phyloP scores from a whole-genome alignment of 2,797 vertebrate species.

The Cacajao melanocephalus region DNA sequence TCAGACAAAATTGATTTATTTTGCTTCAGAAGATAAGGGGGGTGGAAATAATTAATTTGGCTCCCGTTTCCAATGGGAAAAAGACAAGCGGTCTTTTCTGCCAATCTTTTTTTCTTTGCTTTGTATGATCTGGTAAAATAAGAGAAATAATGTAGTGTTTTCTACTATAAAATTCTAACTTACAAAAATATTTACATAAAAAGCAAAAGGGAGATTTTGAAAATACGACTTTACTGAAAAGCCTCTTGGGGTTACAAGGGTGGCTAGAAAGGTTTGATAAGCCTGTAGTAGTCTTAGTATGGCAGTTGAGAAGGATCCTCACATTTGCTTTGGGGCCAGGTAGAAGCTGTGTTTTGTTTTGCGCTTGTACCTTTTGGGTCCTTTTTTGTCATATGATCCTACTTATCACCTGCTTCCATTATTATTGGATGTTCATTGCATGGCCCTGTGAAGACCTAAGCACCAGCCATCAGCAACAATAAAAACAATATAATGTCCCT shows the following conservation, averaged over 20 bases:
- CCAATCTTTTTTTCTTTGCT: not conserved
- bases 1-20: constrained; percentile 47
- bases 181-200: constrained; percentile 1
- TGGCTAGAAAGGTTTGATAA: too few relatives aligned
- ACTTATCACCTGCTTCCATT: not conserved
- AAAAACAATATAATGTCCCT: not conserved
- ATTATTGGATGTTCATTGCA: not conserved
- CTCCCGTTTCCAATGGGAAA: not conserved
- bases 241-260: not conserved
- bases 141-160: not conserved
- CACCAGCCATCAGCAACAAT: not conserved
- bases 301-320: not conserved
- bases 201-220: not conserved
- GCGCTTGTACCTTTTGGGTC: not conserved
- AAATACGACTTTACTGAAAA: not conserved
- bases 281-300: not conserved
- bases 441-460: not conserved
- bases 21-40: constrained; percentile 16
- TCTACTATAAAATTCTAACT: constrained; percentile 16
- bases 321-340: not conserved
- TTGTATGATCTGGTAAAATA: not conserved
- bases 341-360: not conserved
- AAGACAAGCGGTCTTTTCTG: not conserved
- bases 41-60: constrained; percentile 52
- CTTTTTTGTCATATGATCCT: too few relatives aligned